Conservation (phyloP, 2,888 invertebrate species). For the Chrysina gloriosa region DNA sequence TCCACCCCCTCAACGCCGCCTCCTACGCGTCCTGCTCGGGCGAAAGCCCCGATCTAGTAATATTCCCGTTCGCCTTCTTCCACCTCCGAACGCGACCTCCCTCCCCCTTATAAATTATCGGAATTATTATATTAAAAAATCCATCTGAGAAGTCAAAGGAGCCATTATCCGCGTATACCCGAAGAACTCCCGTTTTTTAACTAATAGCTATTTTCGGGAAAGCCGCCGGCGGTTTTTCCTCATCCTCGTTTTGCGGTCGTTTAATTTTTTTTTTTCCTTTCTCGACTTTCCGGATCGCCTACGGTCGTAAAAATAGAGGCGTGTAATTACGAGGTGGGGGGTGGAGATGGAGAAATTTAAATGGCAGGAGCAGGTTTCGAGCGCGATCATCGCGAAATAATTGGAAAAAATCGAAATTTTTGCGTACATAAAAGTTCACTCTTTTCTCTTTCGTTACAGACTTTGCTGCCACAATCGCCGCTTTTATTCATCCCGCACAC, state of each 20-base stretch:
- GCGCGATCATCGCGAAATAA: background rate
- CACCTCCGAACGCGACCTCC: background rate
- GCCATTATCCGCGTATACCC: constrained; percentile 67
- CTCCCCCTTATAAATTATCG: constrained; percentile 67
- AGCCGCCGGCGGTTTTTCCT: constrained; percentile 15
- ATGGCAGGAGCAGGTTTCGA: no score
- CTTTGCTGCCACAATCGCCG: constrained; percentile 74
- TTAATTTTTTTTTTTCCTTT: background rate
- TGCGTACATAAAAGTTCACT: background rate
- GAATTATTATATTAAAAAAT: constrained; percentile 81
- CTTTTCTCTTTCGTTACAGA: constrained; percentile 67
- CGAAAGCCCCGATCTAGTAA: background rate
- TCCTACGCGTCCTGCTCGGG: no score
- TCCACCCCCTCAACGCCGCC: background rate
- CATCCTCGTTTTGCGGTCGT: background rate
- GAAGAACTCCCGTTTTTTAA: constrained; percentile 62
- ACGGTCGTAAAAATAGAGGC: constrained; percentile 27
- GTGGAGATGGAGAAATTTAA: background rate
- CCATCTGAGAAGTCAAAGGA: constrained; percentile 78
- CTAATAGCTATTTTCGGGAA: constrained; percentile 63
- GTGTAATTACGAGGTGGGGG: constrained; percentile 21
- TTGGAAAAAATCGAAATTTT: background rate
- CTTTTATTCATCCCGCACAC: constrained; percentile 78
- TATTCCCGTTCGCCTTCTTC: background rate
- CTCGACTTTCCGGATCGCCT: background rate